phyloP scores from a whole-genome alignment of 2,797 vertebrate genomes.

The Myotis myotis region DNA sequence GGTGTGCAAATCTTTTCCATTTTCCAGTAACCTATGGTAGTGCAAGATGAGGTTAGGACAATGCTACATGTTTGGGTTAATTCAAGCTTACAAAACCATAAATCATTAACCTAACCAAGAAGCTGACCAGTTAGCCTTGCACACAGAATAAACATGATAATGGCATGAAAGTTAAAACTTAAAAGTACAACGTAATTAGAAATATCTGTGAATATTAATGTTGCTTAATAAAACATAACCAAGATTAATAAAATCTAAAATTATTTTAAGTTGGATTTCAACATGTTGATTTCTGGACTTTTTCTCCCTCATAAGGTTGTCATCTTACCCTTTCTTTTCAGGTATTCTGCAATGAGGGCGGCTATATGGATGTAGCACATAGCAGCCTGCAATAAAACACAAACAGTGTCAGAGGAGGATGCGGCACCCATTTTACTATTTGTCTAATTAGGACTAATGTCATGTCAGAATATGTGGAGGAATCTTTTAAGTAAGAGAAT shows the following conservation, averaged over 20 bases:
- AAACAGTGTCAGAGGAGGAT: not conserved
- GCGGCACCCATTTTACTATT: not conserved
- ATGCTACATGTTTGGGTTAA: slow-evolving; percentile 82
- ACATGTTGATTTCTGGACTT: not conserved
- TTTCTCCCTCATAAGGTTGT: not conserved
- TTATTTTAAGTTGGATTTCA: not conserved
- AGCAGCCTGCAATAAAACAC: slow-evolving; percentile 88
- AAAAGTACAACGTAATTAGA: slow-evolving; percentile 8
- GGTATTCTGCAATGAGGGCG: slow-evolving; percentile 96
- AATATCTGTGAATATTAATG: slow-evolving; percentile 41
- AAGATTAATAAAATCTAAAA: not conserved
- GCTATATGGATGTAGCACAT: slow-evolving; percentile 99
- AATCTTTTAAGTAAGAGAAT: not conserved
- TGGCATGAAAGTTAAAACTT: slow-evolving; percentile 31
- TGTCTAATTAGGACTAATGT: not conserved
- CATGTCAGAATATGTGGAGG: not conserved
- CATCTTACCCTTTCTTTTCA: slow-evolving; percentile 96
- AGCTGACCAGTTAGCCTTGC: slow-evolving; percentile 50
- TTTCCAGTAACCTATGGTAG: slow-evolving; percentile 99
- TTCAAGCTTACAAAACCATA: slow-evolving; percentile 81
- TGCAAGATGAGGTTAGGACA: slow-evolving; percentile 87
- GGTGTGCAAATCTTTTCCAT: slow-evolving; percentile 95
- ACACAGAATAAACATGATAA: slow-evolving; percentile 44
- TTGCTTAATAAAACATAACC: slow-evolving; percentile 60
- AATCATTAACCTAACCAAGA: slow-evolving; percentile 66